phyloP scores from a whole-genome alignment of 2,797 vertebrate species.

The Antennarius maculatus region DNA sequence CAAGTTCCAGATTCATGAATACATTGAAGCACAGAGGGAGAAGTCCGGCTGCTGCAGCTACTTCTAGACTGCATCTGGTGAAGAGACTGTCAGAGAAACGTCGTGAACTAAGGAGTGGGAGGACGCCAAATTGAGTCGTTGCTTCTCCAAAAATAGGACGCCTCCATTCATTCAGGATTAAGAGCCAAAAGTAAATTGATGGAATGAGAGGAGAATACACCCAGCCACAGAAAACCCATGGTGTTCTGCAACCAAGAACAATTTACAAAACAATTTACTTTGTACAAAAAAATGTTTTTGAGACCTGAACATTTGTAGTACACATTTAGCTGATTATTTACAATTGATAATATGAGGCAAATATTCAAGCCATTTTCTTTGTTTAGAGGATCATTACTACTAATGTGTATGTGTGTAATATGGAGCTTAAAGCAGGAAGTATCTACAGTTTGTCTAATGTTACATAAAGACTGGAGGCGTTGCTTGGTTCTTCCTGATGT shows the following conservation, averaged over 20 bases:
- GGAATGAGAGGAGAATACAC: constrained; percentile 15
- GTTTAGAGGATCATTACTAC: background rate
- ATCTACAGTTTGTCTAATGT: background rate
- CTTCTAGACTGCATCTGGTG: constrained; percentile 52
- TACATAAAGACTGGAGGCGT: background rate
- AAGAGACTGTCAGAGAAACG: constrained; percentile 32
- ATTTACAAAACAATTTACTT: background rate
- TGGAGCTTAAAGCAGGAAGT: background rate
- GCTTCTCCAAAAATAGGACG: constrained; percentile 38
- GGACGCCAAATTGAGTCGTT: constrained; percentile 23
- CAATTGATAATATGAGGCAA: background rate
- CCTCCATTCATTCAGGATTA: constrained; percentile 36
- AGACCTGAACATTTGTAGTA: background rate
- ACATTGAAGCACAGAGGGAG: constrained; percentile 90
- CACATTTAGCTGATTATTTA: background rate
- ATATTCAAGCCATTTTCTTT: background rate
- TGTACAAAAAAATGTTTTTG: background rate
- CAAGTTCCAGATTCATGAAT: constrained; percentile 92
- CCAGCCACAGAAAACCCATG: background rate
- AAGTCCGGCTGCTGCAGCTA: constrained; percentile 87
- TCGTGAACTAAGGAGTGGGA: constrained; percentile 30
- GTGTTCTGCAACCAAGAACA: background rate
- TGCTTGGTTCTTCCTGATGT: background rate
- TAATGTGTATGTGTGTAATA: background rate
- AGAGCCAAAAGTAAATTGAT: constrained; percentile 27